phyloP scores from a whole-genome alignment of 2,113 vertebrate genomes.

The Scomber scombrus region DNA sequence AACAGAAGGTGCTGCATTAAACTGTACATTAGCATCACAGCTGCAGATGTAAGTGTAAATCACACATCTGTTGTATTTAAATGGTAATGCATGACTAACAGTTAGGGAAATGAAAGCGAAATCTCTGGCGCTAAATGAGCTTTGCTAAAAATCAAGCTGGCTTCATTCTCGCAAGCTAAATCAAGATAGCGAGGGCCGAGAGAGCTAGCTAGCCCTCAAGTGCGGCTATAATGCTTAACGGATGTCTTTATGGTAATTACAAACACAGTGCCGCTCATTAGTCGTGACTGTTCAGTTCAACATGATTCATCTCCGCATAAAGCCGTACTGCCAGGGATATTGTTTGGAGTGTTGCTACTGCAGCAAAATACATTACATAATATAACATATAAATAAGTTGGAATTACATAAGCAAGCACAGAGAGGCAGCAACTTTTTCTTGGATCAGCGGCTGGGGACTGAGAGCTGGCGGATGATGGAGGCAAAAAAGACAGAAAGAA shows the following conservation, averaged over 20 bases:
- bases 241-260: constrained; percentile 15
- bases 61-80: constrained; percentile 56
- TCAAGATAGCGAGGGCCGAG: neutral
- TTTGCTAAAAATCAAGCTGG: constrained; percentile 19
- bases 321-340: constrained; percentile 35
- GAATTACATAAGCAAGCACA: constrained; percentile 62
- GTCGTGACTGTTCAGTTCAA: constrained; percentile 29
- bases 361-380: constrained; percentile 58
- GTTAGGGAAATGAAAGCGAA: constrained; percentile 34
- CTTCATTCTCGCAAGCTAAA: constrained; percentile 21
- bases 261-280: constrained; percentile 38
- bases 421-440: constrained; percentile 58
- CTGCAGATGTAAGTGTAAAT: constrained; percentile 56
- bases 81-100: constrained; percentile 29
- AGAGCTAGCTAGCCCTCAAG: constrained; percentile 5
- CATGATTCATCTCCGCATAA: constrained; percentile 50
- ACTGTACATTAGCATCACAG: constrained; percentile 5
- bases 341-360: constrained; percentile 48
- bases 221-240: neutral
- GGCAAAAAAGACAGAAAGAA: constrained; percentile 54
- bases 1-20: constrained; percentile 41
- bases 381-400: constrained; percentile 64
- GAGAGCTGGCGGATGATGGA: constrained; percentile 63
- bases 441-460: constrained; percentile 47
- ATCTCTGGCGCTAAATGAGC: constrained; percentile 8